Evolutionary conservation across 2,113 vertebrate genomes (phyloP).

Genomic region (Burhinus oedicnemus): DNA sequence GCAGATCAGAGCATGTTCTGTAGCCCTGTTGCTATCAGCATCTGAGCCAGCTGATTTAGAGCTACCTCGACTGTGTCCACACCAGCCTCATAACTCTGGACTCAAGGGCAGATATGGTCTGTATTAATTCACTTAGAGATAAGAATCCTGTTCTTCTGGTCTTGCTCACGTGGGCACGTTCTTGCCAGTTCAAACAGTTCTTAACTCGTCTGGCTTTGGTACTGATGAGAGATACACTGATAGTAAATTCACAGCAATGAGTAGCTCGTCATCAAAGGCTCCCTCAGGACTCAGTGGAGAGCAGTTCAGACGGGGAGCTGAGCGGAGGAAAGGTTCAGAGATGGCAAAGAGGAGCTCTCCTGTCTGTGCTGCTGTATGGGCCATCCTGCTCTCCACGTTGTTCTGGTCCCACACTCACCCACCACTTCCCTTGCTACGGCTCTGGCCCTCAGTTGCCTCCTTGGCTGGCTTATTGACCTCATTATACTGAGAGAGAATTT

Average conservation of each 20-base stretch:
- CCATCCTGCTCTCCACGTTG: fast-evolving
- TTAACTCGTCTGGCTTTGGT: not conserved
- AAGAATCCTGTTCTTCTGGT: not conserved
- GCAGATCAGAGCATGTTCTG: not conserved
- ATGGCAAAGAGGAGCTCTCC: not conserved
- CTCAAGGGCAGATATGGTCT: not conserved
- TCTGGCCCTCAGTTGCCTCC: not conserved
- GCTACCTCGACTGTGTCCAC: not conserved
- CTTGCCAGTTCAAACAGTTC: not conserved
- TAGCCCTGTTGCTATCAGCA: not conserved
- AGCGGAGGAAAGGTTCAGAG: not conserved
- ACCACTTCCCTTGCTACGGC: not conserved
- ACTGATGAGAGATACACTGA: not conserved
- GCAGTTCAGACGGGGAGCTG: not conserved
- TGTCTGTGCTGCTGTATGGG: not conserved
- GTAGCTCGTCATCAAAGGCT: not conserved
- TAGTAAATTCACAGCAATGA: not conserved
- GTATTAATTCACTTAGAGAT: not conserved
- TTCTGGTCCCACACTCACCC: not conserved
- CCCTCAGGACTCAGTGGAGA: not conserved
- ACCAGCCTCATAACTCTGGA: not conserved
- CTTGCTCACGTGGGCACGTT: not conserved
- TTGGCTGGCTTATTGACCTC: not conserved
- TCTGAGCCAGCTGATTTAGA: not conserved
- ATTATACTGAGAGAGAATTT: not conserved